Base-by-base conservation (phyloP, 2,888 invertebrate species). In the Oscheius sp. region DNA sequence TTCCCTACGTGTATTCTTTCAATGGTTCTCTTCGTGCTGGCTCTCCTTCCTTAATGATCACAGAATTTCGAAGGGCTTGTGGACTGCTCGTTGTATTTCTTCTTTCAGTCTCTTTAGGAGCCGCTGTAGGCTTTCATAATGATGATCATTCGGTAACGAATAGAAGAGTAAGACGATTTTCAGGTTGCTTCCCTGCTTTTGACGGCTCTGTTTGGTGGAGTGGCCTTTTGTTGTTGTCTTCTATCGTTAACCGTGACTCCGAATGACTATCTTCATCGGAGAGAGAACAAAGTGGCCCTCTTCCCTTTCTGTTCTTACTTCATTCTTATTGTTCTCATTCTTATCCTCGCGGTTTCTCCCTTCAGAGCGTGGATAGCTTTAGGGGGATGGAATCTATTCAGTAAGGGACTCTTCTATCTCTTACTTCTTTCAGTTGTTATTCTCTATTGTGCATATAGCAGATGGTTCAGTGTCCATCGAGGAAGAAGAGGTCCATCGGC, bases 211-310 rank as follows among this genome's bases (percentile, higher is more conserved):
- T 45, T 66, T 24, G 14, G 38, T 6, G 17, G 26, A 8, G 26
- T 56, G 6, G n/a, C 49, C 4, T 4, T 66, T 17, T 17, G 17
- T 14, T 17, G 32, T n/a, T 20, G 38, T n/a, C 28, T 66, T n/a
- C 20, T 66, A 14, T 44, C 45, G 6, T 30, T 28, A 14, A 28
- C 22, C 3, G 26, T 66, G 12, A 45, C 56, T 24, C 41, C 41
- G 30, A 66, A 66, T 33, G 66, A 66, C 45, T 66, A 66, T 44
- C 17, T 56, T 14, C 54, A 45, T 56, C 33, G 66, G 22, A 20
- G 45, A 32, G 57, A 45, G 22, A 45, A 62, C 33, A 54, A 38
- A 57, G 54, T 57, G n/a, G 38, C 56, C 20, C 38, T 66, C 17
- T 66, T 66, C 44, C 66, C 66, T 2, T 66, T 44, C 47, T 28